phyloP scores from a whole-genome alignment of 2,797 vertebrate species.

The Hydrocynus forskahlii region DNA sequence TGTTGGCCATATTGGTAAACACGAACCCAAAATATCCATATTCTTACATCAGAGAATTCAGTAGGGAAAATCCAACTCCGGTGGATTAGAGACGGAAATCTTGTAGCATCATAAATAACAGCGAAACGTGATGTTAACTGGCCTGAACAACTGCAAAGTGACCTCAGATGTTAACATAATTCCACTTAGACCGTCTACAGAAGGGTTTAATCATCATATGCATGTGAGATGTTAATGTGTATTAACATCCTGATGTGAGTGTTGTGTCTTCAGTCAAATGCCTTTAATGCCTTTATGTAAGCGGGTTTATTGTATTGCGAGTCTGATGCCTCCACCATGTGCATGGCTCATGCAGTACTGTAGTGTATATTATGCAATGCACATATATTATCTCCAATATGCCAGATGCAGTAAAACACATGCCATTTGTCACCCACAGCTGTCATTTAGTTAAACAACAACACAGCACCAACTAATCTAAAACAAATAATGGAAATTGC shows the following conservation, averaged over 20 bases:
- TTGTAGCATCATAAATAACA: neutral
- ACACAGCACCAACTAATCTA: neutral
- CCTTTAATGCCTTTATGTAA: constrained; percentile 75
- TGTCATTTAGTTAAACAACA: neutral
- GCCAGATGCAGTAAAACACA: constrained; percentile 56
- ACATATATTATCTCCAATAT: constrained; percentile 50
- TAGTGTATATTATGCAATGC: constrained; percentile 66
- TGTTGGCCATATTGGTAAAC: neutral
- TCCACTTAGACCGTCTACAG: neutral
- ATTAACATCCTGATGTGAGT: neutral
- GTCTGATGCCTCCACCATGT: constrained; percentile 58
- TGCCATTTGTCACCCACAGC: neutral
- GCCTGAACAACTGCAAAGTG: neutral
- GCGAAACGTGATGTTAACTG: constrained; percentile 11
- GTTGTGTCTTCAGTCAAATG: constrained; percentile 15
- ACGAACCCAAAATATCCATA: neutral
- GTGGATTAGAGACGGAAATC: constrained; percentile 20
- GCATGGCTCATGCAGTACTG: constrained; percentile 45
- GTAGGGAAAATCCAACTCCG: neutral
- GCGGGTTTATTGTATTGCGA: constrained; percentile 59
- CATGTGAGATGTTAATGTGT: neutral
- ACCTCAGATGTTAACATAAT: constrained; percentile 3
- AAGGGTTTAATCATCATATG: neutral
- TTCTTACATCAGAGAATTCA: neutral
- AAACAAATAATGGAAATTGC: neutral